Conservation (phyloP, 2,797 vertebrate species). For the Molossus alvarezi region DNA sequence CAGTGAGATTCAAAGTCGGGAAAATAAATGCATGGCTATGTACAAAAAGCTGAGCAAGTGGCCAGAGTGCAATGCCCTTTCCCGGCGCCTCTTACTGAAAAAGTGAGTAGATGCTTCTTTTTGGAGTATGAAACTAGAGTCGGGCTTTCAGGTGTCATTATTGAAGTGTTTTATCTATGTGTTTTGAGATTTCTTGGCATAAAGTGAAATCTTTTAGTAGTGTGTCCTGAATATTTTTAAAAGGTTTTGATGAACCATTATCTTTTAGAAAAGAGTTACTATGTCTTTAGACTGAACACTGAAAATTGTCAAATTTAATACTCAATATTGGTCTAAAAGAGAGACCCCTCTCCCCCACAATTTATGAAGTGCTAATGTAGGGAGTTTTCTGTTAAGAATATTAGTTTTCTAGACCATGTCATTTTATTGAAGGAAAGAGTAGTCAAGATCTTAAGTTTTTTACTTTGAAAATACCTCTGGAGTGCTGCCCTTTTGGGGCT, state of each 20-base stretch:
- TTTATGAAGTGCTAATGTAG: neutral
- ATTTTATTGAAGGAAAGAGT: slow-evolving; percentile 51
- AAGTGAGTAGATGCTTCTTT: slow-evolving; percentile 92
- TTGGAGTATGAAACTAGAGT: neutral
- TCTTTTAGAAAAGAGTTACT: slow-evolving; percentile 29
- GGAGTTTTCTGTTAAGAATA: slow-evolving; percentile 24
- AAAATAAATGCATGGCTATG: slow-evolving; percentile 98
- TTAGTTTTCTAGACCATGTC: slow-evolving; percentile 5
- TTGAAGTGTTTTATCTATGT: neutral
- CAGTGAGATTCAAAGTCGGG: slow-evolving; percentile 98
- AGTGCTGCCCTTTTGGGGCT: neutral
- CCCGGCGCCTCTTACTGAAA: slow-evolving; percentile 95
- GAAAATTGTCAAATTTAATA: slow-evolving; percentile 8
- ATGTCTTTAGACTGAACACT: slow-evolving; percentile 30
- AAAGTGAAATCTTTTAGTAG: neutral
- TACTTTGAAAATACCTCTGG: neutral
- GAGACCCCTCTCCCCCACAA: neutral
- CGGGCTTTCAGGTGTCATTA: neutral
- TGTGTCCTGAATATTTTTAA: neutral
- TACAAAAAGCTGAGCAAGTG: slow-evolving; percentile 96
- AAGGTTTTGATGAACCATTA: slow-evolving; percentile 35
- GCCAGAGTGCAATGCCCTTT: slow-evolving; percentile 97
- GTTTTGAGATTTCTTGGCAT: slow-evolving; percentile 24
- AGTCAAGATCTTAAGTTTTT: neutral
- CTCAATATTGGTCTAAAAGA: slow-evolving; percentile 10